phyloP scores from a whole-genome alignment of 2,797 vertebrate genomes.

The Syngnathus acus region DNA sequence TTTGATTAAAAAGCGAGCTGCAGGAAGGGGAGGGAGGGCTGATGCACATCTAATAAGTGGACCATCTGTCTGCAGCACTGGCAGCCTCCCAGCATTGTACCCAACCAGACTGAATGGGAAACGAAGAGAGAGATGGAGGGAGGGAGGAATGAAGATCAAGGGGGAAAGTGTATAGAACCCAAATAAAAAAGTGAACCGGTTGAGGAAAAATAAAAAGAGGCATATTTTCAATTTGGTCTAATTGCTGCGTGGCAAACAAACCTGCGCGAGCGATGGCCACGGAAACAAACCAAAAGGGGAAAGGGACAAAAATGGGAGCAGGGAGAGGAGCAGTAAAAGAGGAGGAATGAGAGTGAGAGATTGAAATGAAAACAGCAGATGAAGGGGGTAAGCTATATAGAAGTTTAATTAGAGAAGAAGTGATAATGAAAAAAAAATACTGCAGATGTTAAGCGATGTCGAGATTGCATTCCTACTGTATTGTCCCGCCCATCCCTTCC shows the following conservation, averaged over 20 bases:
- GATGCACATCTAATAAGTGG: conserved; percentile 98
- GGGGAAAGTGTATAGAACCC: conserved; percentile 8
- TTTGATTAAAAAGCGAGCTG: conserved; percentile 98
- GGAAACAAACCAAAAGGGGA: conserved; percentile 20
- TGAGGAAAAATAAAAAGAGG: conserved; percentile 58
- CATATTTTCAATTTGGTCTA: conserved; percentile 57
- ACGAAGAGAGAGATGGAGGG: conserved; percentile 43
- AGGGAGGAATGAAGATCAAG: conserved; percentile 12
- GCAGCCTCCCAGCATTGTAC: conserved; percentile 93
- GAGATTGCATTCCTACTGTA: no score
- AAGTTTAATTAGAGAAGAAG: conserved; percentile 2
- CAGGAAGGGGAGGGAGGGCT: conserved; percentile 87
- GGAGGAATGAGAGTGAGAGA: background rate
- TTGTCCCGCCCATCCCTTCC: background rate
- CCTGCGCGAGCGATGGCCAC: conserved; percentile 19
- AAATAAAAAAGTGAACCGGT: conserved; percentile 66
- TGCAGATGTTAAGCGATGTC: no score
- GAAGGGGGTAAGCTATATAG: conserved; percentile 3
- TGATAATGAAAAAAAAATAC: background rate
- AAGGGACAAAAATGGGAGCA: conserved; percentile 4
- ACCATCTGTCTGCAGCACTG: conserved; percentile 95
- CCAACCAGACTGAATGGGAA: conserved; percentile 70
- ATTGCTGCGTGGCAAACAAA: conserved; percentile 62
- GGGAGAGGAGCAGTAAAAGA: background rate
- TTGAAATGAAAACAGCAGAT: background rate